phyloP scores from a whole-genome alignment of 2,888 invertebrate species.

The Watsonalla cultraria region DNA sequence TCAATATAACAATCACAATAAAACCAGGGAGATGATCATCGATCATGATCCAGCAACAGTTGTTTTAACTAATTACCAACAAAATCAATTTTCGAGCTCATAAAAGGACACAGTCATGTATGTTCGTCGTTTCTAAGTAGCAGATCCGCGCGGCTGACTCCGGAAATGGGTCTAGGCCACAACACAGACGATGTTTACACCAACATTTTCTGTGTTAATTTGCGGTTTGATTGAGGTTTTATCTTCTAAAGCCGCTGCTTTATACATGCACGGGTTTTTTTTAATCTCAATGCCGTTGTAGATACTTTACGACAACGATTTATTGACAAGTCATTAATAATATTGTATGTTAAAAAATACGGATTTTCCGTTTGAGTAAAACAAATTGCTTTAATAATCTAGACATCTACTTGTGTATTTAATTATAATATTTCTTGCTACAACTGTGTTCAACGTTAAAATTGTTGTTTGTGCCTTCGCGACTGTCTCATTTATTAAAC shows the following conservation, averaged over 20 bases:
- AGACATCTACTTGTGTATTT: too few relatives aligned
- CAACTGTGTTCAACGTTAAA: too few relatives aligned
- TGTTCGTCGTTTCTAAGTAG: neutral
- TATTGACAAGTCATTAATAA: neutral
- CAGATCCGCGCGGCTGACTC: neutral
- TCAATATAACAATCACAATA: too few relatives aligned
- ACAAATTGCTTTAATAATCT: too few relatives aligned
- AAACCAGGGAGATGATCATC: too few relatives aligned
- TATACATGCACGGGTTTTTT: neutral
- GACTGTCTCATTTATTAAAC: too few relatives aligned
- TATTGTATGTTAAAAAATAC: too few relatives aligned
- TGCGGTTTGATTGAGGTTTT: neutral
- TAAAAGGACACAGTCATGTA: neutral
- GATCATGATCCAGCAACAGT: too few relatives aligned
- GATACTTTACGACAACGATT: neutral
- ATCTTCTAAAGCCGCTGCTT: neutral
- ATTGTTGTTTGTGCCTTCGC: too few relatives aligned
- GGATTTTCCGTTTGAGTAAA: too few relatives aligned
- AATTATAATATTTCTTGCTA: too few relatives aligned
- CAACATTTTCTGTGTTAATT: neutral
- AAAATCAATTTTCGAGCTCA: neutral
- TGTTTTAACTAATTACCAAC: too few relatives aligned
- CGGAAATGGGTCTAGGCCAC: constrained; percentile 3
- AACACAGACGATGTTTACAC: neutral
- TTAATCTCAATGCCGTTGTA: neutral